These are phyloP conservation scores for Nannoperca australis DNA, from an alignment of 2,797 vertebrate genomes.

Conservation along the genomic window DNA sequence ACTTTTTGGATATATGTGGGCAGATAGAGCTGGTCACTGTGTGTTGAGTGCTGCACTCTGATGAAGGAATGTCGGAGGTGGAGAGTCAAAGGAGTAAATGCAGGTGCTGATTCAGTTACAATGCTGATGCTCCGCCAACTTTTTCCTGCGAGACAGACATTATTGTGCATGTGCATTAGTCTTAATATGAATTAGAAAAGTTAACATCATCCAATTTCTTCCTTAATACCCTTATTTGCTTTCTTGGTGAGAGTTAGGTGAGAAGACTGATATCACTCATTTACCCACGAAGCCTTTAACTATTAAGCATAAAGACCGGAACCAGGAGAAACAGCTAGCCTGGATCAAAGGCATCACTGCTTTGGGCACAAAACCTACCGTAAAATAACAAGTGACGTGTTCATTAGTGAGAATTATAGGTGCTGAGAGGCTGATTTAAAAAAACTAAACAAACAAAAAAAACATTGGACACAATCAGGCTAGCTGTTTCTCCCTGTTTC, in stretches of 20 bases:
- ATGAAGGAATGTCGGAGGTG: conserved; percentile 24
- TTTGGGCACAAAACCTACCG: not conserved
- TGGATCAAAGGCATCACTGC: not conserved
- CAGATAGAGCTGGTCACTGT: conserved; percentile 55
- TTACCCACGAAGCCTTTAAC: not conserved
- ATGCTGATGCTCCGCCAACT: conserved; percentile 73
- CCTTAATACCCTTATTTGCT: not conserved
- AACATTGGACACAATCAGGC: not conserved
- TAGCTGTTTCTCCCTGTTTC: not conserved
- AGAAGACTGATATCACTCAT: not conserved
- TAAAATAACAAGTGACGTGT: not conserved
- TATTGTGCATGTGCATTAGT: conserved; percentile 16
- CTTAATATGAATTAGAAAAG: not conserved
- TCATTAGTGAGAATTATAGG: not conserved
- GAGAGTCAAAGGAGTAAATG: conserved; percentile 33
- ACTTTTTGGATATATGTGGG: conserved; percentile 46
- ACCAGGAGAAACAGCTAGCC: not conserved
- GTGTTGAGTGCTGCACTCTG: conserved; percentile 47
- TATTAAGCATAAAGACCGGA: too few relatives aligned
- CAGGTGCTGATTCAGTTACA: conserved; percentile 69
- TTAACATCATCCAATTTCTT: not conserved
- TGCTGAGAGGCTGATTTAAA: not conserved
- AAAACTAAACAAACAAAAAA: not conserved
- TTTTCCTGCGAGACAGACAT: conserved; percentile 74
- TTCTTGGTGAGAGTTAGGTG: not conserved